Percentiles rank a stretch among this genome's conserved stretches.
These are phyloP conservation scores for Coracias cyanogaster DNA, from an alignment of 2,797 vertebrate genomes.

Conservation along the genomic window DNA sequence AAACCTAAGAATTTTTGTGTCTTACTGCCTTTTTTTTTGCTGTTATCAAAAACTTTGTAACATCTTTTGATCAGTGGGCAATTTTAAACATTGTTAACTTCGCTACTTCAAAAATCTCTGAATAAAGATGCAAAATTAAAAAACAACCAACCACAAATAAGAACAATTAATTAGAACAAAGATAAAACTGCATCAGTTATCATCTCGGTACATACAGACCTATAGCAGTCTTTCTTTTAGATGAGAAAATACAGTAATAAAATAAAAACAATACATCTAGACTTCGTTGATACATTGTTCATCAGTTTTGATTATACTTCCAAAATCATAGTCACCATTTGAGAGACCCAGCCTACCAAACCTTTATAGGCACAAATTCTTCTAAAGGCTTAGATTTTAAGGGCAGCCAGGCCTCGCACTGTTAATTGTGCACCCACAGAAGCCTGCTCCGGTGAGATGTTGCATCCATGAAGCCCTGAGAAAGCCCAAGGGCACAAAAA, in stretches of 20 bases:
- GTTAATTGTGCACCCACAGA: background rate
- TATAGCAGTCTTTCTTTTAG: background rate
- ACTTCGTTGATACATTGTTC: background rate
- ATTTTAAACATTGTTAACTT: slow-evolving; percentile 12
- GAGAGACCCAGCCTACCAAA: background rate
- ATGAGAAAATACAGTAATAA: background rate
- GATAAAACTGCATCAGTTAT: background rate
- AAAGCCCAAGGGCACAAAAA: background rate
- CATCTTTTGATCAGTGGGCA: background rate
- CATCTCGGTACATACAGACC: background rate
- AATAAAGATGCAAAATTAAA: slow-evolving; percentile 20
- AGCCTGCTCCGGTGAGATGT: background rate
- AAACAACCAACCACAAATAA: background rate
- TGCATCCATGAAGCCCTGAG: background rate
- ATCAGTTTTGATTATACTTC: background rate
- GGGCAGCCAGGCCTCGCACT: background rate
- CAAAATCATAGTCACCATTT: background rate
- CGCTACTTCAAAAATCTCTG: background rate
- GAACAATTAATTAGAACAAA: background rate
- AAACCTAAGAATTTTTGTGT: background rate
- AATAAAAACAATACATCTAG: background rate
- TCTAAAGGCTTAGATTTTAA: background rate
- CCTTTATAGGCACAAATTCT: background rate
- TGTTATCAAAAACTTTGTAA: background rate
- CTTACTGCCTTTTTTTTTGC: background rate